Evolutionary conservation across 2,113 vertebrate species (phyloP), one percentile per base, ranked within the genome.

Genomic region (Epinephelus fuscoguttatus): DNA sequence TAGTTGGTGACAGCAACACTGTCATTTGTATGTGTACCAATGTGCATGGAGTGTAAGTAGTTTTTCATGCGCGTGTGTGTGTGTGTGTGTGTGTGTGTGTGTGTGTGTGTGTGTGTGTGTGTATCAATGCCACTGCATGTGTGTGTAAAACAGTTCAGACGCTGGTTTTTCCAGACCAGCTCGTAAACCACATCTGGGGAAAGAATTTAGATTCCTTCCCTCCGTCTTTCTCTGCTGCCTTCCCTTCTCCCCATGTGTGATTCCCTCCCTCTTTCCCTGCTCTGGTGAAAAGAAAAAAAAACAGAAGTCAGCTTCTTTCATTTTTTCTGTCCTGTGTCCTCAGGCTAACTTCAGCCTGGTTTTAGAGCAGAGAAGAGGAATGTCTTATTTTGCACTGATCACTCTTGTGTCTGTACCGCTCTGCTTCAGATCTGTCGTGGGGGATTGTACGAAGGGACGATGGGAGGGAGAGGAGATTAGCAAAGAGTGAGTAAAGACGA

Each of bases 131-230:
- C 78, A 56, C 68, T 86, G 84, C 85, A 86, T 92, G 90, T 77
- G 63, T 92, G 93, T 92, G 91, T 92, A 88, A 91, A 94, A 93
- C 88, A 85, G 91, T 89, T 93, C 89, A 93, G 92, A 93, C 83
- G 57, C 89, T 87, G 89, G 62, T 91, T 93, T 94, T 93, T 94
- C 91, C 91, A 93, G 93, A 90, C 91, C 88, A 93, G 91, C 94
- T 94, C 92, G 91, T 94, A 95, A 95, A 95, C 91, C 93, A 95
- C 94, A 95, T 95, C 94, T 95, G 94, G 93, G 88, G 90, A 95
- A 94, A 91, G 93, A 94, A 94, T 94, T 94, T 93, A 94, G 94
- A 94, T 94, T 94, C 91, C 89, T 93, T 93, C 88, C 64, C 92
- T 92, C 83, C 30, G 33, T 86, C 90, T 92, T 90, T 87, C 86